Conservation (phyloP, 2,888 invertebrate species). For the Troides aeacus region DNA sequence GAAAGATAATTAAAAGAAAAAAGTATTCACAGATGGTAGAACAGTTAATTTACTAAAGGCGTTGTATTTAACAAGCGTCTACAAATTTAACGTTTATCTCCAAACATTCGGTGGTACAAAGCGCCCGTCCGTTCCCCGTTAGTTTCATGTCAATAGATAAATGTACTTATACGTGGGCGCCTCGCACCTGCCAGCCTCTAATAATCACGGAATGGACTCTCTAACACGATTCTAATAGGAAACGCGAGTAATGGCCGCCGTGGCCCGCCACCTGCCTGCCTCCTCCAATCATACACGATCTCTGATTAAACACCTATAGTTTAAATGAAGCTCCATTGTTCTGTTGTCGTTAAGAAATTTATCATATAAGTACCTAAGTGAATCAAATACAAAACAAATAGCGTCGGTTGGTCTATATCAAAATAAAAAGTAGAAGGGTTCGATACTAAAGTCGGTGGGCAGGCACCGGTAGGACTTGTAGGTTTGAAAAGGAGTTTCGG, state of each 20-base stretch:
- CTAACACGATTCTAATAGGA: slow-evolving; percentile 75
- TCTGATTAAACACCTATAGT: slow-evolving; percentile 30
- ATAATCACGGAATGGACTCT: slow-evolving; percentile 66
- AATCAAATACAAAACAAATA: slow-evolving; percentile 14
- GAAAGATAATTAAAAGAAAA: neutral
- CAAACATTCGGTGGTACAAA: slow-evolving; percentile 27
- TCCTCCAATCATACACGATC: slow-evolving; percentile 45
- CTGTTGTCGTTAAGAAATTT: slow-evolving; percentile 22
- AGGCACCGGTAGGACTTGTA: too few relatives aligned
- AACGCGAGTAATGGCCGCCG: slow-evolving; percentile 51
- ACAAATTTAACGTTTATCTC: slow-evolving; percentile 17
- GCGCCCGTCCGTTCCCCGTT: slow-evolving; percentile 47
- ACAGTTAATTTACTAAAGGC: neutral
- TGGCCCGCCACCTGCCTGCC: slow-evolving; percentile 49
- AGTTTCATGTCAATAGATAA: slow-evolving; percentile 54
- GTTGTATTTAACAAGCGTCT: neutral
- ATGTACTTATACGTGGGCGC: slow-evolving; percentile 49
- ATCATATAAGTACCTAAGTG: slow-evolving; percentile 18
- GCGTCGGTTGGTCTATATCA: neutral
- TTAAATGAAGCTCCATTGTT: slow-evolving; percentile 30
- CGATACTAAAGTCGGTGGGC: too few relatives aligned
- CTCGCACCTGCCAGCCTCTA: slow-evolving; percentile 64
- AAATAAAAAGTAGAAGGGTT: neutral
- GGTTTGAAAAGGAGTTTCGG: too few relatives aligned
- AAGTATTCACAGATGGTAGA: neutral